Conservation (phyloP, 2,888 invertebrate genomes). For the Sceliomorpha sp. region DNA sequence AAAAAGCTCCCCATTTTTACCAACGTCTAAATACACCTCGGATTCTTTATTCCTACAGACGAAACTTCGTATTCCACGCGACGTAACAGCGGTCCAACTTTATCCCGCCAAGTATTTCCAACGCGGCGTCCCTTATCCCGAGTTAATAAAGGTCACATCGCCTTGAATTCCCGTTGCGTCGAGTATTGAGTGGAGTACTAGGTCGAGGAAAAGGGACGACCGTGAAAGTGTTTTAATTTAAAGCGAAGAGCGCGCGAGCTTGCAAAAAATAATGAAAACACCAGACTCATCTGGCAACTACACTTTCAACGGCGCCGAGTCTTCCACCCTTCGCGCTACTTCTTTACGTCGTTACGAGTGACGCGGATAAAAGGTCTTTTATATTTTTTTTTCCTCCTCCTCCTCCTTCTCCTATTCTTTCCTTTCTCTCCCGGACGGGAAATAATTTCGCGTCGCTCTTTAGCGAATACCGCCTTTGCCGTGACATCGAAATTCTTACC, state of each 20-base stretch:
- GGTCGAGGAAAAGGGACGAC: constrained; percentile 46
- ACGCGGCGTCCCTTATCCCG: too few relatives aligned
- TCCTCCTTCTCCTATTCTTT: constrained; percentile 20
- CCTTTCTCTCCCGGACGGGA: too few relatives aligned
- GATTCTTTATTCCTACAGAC: too few relatives aligned
- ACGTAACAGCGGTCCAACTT: too few relatives aligned
- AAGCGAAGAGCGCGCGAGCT: constrained; percentile 44
- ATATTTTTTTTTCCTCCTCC: constrained; percentile 39
- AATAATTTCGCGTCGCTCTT: too few relatives aligned
- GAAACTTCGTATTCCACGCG: too few relatives aligned
- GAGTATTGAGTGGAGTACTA: constrained; percentile 44
- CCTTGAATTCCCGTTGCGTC: constrained; percentile 55
- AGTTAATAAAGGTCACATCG: constrained; percentile 40
- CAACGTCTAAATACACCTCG: too few relatives aligned
- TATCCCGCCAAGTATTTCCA: too few relatives aligned
- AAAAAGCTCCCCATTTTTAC: too few relatives aligned
- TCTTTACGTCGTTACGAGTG: constrained; percentile 52
- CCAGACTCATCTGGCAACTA: constrained; percentile 50
- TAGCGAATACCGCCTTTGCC: too few relatives aligned
- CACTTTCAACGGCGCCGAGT: constrained; percentile 36
- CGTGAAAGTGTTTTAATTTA: constrained; percentile 58
- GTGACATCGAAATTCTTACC: too few relatives aligned
- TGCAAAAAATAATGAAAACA: constrained; percentile 57
- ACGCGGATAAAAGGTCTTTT: constrained; percentile 49
- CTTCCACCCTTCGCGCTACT: constrained; percentile 46